Base-by-base conservation (phyloP, 2,888 invertebrate species). In the Rhimphoctona megacephalus region DNA sequence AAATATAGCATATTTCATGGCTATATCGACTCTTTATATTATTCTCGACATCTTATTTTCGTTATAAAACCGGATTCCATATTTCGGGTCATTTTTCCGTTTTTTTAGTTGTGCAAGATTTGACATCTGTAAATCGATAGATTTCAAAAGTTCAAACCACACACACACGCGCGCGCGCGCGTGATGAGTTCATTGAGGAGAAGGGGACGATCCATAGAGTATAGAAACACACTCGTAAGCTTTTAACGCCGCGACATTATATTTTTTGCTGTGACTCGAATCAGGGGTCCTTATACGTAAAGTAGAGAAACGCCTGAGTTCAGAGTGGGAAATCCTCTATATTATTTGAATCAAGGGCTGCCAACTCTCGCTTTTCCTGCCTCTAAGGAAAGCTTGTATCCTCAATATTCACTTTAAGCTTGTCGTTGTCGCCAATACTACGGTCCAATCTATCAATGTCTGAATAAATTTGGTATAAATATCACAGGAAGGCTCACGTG, bases 391-490 rank as follows among this genome's bases (percentile, higher is more conserved):
- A 64, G 25, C 52, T 78, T 49, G n/a, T 49, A 49, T 33, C 7
- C 25, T 19, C 33, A 22, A 66, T 39, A 39, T 78, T 36, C 49
- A 36, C 17, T 46, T n/a, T 6, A 25, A 25, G 64, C 19, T 66
- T 49, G 22, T 36, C 36, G 49, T n/a, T 46, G 61, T 9, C 61
- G 61, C n/a, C 61, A 19, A 46, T 64, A 64, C 46, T 64, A 64
- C n/a, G 46, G 46, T 76, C 61, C 64, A 64, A 76, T 76, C 76
- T 76, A 76, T 76, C 61, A n/a, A 64, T 11, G 61, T 54, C 39
- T 76, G 43, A 61, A 64, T 76, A 43, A 33, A 64, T 39, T 22
- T 9, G 22, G 33, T 46, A n/a, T 52, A 52, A 78, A 78, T 46
- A 22, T 66, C 36, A 46, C 33, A 25, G 36, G 66, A 52, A 49